phyloP scores from a whole-genome alignment of 2,113 vertebrate genomes.

The Sarotherodon lohbergeri region DNA sequence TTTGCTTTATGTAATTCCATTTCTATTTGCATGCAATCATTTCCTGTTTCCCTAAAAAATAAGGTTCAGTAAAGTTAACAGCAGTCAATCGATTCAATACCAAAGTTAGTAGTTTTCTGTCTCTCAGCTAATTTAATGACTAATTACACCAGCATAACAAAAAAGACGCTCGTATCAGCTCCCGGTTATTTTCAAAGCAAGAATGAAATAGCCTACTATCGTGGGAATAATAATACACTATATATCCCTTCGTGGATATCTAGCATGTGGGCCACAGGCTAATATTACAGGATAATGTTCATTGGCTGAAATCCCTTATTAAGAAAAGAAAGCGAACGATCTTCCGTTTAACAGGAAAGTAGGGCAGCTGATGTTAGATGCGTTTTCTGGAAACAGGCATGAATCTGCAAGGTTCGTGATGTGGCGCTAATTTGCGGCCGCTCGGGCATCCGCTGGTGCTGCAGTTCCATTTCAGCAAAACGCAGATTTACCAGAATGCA shows the following conservation, averaged over 20 bases:
- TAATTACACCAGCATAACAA: background rate
- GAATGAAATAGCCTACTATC: background rate
- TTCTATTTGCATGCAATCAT: background rate
- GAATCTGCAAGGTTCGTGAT: background rate
- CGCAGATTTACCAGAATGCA: conserved; percentile 34
- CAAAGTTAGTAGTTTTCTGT: background rate
- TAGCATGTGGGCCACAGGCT: background rate
- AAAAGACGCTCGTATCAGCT: background rate
- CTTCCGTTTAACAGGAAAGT: background rate
- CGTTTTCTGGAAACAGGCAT: background rate
- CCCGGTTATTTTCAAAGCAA: background rate
- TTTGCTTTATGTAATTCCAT: background rate
- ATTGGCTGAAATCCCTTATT: background rate
- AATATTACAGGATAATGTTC: background rate
- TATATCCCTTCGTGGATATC: background rate
- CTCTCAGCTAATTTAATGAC: background rate
- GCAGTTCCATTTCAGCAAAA: background rate
- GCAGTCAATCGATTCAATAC: background rate
- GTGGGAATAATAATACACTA: background rate
- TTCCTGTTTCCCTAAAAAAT: background rate
- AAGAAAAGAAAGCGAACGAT: background rate
- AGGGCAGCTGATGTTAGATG: background rate
- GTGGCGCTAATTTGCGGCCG: background rate
- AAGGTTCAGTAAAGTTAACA: background rate
- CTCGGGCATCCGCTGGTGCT: background rate